phyloP scores from a whole-genome alignment of 2,888 invertebrate species.

The Caenorhabditis wallacei region DNA sequence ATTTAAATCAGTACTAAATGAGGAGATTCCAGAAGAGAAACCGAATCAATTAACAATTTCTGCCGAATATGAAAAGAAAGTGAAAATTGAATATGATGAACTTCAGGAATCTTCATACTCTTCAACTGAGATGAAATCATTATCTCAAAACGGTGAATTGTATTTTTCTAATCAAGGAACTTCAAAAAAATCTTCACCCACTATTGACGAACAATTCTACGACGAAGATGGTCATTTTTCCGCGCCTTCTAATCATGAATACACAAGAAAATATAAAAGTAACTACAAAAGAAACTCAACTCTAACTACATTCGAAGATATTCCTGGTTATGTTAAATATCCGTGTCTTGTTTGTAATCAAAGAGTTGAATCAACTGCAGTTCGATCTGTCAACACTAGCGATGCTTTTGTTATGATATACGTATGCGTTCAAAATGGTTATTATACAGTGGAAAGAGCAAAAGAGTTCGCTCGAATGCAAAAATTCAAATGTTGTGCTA shows the following conservation, averaged over 20 bases:
- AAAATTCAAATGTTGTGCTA: constrained; percentile 10
- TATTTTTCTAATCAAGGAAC: too few relatives aligned
- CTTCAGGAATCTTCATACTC: too few relatives aligned
- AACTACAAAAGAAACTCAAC: not conserved
- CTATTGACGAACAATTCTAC: too few relatives aligned
- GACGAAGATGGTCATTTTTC: too few relatives aligned
- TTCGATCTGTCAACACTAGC: constrained; percentile 1
- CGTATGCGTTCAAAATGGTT: not conserved
- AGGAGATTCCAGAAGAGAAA: too few relatives aligned
- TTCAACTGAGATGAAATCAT: too few relatives aligned
- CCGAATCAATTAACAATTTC: too few relatives aligned
- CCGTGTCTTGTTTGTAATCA: constrained; percentile 20
- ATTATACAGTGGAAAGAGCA: not conserved
- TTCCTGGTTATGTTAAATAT: constrained; percentile 8
- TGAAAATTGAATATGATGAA: too few relatives aligned
- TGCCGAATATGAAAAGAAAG: too few relatives aligned
- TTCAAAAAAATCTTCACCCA: too few relatives aligned
- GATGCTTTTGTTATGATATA: constrained; percentile 33
- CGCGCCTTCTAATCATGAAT: not conserved
- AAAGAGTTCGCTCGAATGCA: not conserved
- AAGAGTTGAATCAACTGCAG: not conserved
- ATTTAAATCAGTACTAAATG: too few relatives aligned
- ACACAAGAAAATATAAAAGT: not conserved
- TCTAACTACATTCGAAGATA: not conserved
- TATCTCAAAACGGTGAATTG: too few relatives aligned